Evolutionary conservation across 2,888 invertebrate species (phyloP), one percentile per base, ranked within the genome.

Genomic region (Leucoma salicis): DNA sequence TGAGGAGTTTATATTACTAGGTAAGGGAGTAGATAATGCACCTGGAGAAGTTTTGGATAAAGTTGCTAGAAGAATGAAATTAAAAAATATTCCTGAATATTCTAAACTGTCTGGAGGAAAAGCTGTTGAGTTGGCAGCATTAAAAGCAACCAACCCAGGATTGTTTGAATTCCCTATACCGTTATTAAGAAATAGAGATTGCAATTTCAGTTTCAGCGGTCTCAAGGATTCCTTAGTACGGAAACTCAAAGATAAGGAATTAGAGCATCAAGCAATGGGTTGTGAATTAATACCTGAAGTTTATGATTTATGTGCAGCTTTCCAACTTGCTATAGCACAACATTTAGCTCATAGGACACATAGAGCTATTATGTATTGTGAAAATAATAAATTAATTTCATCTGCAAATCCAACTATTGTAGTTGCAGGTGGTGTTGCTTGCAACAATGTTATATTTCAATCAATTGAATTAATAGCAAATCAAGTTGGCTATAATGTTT

Each of bases 31-130:
- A 13, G 97, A 98, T 78, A 95, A 96, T 88, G 94, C 98, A 5
- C 98, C 98, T 5, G 99, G 99, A 11, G 98, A 99, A 90, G 92
- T 95, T 0, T 93, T 97, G 63, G 99, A 99, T 75, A 99, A 99
- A 90, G 96, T 92, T 47, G 95, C 97, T 1, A 92, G 99, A 67
- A 91, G 95, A 65, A 85, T 99, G 78, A 97, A 96, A 69, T 82
- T 99, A 35, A 92, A 90, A 68, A 95, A 96, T 74, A 79, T 97
- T 42, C 91, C 93, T 8, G 93, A 94, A 66, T 96, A 93, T 73
- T 87, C 92, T n/a, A 74, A 89, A 45, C 74, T 96, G 65, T 93
- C 93, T 70, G 98, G 99, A 10, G 99, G 99, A 0, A 91, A 87
- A 67, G 96, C 97, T 14, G 92, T 99, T 24, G 99, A 99, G 87